These are phyloP conservation scores for Cylas formicarius DNA, from an alignment of 1,140 invertebrate species.

Conservation along the genomic window DNA sequence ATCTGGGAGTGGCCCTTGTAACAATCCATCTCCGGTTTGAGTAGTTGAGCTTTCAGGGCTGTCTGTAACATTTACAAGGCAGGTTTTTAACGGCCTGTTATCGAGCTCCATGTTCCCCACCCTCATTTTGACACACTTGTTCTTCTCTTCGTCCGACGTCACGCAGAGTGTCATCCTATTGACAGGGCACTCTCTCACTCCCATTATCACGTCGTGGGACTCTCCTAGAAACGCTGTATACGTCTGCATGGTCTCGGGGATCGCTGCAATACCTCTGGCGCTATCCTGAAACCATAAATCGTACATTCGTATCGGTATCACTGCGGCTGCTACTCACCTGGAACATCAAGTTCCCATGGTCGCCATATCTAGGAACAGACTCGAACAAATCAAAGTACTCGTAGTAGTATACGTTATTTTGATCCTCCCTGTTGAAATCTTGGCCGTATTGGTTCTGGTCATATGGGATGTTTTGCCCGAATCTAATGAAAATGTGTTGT, in stretches of 20 bases:
- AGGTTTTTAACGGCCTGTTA: background rate
- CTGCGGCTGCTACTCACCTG: constrained; percentile 46
- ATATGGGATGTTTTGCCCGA: too few relatives aligned
- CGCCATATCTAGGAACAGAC: constrained; percentile 59
- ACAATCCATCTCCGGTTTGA: constrained; percentile 85
- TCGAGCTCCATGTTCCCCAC: constrained; percentile 43
- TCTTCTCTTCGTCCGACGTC: constrained; percentile 80
- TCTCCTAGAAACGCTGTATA: constrained; percentile 54
- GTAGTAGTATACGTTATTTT: too few relatives aligned
- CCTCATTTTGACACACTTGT: constrained; percentile 92
- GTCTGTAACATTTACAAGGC: constrained; percentile 48
- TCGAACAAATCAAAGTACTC: constrained; percentile 65
- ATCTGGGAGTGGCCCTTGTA: constrained; percentile 77
- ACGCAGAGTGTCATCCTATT: constrained; percentile 77
- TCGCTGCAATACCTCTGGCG: constrained; percentile 52
- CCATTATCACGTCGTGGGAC: constrained; percentile 61
- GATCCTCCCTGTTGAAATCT: constrained; percentile 1
- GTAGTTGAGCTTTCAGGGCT: constrained; percentile 75
- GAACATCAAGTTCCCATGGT: constrained; percentile 59
- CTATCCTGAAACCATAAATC: constrained; percentile 54
- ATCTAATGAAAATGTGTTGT: too few relatives aligned
- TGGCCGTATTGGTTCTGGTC: constrained; percentile 1
- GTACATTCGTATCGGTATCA: background rate
- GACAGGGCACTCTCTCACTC: constrained; percentile 72
- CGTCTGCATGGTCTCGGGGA: constrained; percentile 55